A percentile compares a stretch with the other conserved stretches of the same genome.
These are phyloP conservation scores for Stomatorhinus walkeri DNA, from an alignment of 2,797 vertebrate genomes.

Conservation along the genomic window DNA sequence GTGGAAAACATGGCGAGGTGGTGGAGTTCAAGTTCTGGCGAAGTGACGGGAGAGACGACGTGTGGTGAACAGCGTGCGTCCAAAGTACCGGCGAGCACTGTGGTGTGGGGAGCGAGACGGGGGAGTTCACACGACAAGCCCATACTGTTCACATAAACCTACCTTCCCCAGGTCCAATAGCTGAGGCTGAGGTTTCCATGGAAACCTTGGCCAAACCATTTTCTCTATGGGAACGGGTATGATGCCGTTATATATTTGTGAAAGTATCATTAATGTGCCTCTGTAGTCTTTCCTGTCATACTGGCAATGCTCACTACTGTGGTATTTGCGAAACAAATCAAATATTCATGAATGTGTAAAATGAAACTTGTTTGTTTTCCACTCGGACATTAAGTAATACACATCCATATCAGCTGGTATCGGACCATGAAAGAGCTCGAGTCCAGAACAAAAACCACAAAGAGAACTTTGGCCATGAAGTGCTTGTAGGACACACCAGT, in stretches of 20 bases:
- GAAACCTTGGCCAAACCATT: slow-evolving; percentile 45
- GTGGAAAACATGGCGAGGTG: slow-evolving; percentile 29
- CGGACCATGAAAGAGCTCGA: neutral
- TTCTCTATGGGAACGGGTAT: slow-evolving; percentile 28
- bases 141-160: neutral
- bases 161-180: neutral
- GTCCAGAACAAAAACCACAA: neutral
- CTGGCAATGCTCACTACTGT: neutral
- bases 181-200: slow-evolving; percentile 48
- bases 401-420: neutral
- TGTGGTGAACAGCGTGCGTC: neutral
- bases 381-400: neutral
- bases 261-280: neutral
- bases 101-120: neutral
- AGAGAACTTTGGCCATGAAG: neutral
- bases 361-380: neutral
- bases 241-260: neutral
- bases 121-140: neutral
- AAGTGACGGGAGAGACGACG: neutral
- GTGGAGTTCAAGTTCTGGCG: neutral
- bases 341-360: neutral
- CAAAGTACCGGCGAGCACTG: too few relatives aligned
- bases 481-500: neutral
- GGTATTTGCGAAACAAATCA: neutral
- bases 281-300: neutral